Percentiles rank a stretch among this genome's conserved stretches.
Conservation (phyloP, 2,797 vertebrate genomes). For the Ctenopoma kingsleyae region DNA sequence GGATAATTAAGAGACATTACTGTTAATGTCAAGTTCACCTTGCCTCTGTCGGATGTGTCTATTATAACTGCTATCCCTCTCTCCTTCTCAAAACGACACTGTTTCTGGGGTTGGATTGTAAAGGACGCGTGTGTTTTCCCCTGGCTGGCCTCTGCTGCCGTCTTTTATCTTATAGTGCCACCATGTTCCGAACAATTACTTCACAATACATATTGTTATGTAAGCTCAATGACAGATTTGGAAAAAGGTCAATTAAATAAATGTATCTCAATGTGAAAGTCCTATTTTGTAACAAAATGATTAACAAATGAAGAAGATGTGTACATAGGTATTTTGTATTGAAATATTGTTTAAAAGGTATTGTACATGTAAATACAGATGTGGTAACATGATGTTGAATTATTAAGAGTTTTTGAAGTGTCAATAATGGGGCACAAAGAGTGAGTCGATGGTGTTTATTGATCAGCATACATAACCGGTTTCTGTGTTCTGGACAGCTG, state of each 20-base stretch:
- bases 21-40: slow-evolving; percentile 78
- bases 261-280: slow-evolving; percentile 83
- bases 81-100: slow-evolving; percentile 39
- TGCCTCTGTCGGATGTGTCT: slow-evolving; percentile 70
- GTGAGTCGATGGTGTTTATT: slow-evolving; percentile 73
- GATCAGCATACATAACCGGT: slow-evolving; percentile 73
- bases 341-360: slow-evolving; percentile 88
- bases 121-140: slow-evolving; percentile 49
- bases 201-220: slow-evolving; percentile 54
- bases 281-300: slow-evolving; percentile 97
- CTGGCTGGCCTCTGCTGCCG: slow-evolving; percentile 37
- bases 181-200: slow-evolving; percentile 53
- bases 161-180: slow-evolving; percentile 59
- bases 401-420: slow-evolving; percentile 63
- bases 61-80: slow-evolving; percentile 52
- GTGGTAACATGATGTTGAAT: slow-evolving; percentile 70
- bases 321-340: slow-evolving; percentile 98
- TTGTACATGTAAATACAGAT: slow-evolving; percentile 90
- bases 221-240: slow-evolving; percentile 65
- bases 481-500: slow-evolving; percentile 75
- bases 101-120: slow-evolving; percentile 42
- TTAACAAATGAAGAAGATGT: slow-evolving; percentile 91
- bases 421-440: slow-evolving; percentile 58
- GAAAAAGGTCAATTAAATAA: slow-evolving; percentile 68
- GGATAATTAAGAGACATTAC: slow-evolving; percentile 74